These are phyloP conservation scores for Gadus chalcogrammus DNA, from an alignment of 2,113 vertebrate species.

Conservation along the genomic window DNA sequence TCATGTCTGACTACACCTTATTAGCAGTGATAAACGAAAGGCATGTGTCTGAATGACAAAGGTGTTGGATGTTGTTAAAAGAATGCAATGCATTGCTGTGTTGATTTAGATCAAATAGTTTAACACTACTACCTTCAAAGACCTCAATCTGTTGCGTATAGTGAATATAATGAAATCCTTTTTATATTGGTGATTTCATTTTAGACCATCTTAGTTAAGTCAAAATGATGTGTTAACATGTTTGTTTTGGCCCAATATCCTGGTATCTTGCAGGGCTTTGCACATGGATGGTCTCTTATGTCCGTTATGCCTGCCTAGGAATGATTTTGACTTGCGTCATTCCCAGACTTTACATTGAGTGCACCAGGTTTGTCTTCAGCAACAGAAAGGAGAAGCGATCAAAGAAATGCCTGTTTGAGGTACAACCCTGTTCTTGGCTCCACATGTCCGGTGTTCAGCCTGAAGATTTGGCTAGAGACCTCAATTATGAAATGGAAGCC, in stretches of 20 bases:
- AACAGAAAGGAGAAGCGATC: slow-evolving; percentile 32
- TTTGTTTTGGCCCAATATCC: slow-evolving; percentile 47
- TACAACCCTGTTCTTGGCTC: slow-evolving; percentile 39
- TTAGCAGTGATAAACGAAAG: no score
- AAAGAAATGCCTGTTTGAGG: slow-evolving; percentile 22
- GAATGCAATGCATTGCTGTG: no score
- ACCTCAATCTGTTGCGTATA: no score
- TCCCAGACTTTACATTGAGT: slow-evolving; percentile 47
- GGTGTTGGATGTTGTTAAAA: no score
- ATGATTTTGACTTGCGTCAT: slow-evolving; percentile 48
- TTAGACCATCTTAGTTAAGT: slow-evolving; percentile 34
- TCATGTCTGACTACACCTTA: no score
- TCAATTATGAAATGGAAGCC: slow-evolving; percentile 37
- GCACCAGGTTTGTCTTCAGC: slow-evolving; percentile 52
- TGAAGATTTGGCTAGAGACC: slow-evolving; percentile 45
- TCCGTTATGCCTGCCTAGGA: slow-evolving; percentile 26
- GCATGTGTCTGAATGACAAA: no score
- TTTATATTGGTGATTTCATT: no score
- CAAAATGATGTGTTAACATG: slow-evolving; percentile 56
- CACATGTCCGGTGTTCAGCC: slow-evolving; percentile 25
- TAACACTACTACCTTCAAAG: no score
- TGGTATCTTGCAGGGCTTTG: slow-evolving; percentile 29
- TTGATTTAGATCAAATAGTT: no score
- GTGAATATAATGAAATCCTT: no score
- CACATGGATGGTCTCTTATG: slow-evolving; percentile 29